Conservation (phyloP, 2,113 vertebrate genomes). For the Maccullochella peelii region DNA sequence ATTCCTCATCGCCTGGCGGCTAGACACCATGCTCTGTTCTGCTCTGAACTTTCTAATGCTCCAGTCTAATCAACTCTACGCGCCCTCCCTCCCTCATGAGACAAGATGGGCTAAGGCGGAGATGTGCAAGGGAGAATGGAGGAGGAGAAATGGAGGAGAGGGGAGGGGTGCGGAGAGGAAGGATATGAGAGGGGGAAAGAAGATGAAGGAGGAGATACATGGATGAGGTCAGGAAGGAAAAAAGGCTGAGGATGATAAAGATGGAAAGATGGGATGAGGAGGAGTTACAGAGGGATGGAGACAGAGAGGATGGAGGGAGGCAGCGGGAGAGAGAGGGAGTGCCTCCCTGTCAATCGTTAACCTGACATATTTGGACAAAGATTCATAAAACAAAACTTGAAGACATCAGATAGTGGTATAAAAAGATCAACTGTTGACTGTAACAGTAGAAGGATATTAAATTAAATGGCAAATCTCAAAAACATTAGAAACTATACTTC, state of each 20-base stretch:
- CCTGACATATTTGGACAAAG: constrained; percentile 34
- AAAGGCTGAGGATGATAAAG: constrained; percentile 51
- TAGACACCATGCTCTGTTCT: constrained; percentile 60
- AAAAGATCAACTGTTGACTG: not conserved
- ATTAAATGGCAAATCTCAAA: not conserved
- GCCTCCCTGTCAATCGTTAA: constrained; percentile 18
- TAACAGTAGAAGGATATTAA: not conserved
- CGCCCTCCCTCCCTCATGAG: constrained; percentile 62
- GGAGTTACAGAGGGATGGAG: constrained; percentile 51
- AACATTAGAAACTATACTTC: not conserved
- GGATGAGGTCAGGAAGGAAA: constrained; percentile 54
- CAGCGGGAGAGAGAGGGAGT: constrained; percentile 26
- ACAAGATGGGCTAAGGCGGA: constrained; percentile 57
- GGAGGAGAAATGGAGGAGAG: constrained; percentile 30
- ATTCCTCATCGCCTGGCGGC: constrained; percentile 69
- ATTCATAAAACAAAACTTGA: constrained; percentile 16
- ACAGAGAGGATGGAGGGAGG: constrained; percentile 31
- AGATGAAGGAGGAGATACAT: constrained; percentile 49
- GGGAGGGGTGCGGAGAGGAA: constrained; percentile 2
- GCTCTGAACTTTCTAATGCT: constrained; percentile 74
- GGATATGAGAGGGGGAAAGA: constrained; percentile 25
- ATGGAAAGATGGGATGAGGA: constrained; percentile 58
- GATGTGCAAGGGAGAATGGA: constrained; percentile 50
- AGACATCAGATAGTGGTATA: not conserved
- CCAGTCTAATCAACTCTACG: constrained; percentile 76